Percentiles rank a stretch among this genome's conserved stretches.
These are phyloP conservation scores for Caenorhabditis japonica DNA, from an alignment of 2,888 invertebrate genomes.

Conservation along the genomic window DNA sequence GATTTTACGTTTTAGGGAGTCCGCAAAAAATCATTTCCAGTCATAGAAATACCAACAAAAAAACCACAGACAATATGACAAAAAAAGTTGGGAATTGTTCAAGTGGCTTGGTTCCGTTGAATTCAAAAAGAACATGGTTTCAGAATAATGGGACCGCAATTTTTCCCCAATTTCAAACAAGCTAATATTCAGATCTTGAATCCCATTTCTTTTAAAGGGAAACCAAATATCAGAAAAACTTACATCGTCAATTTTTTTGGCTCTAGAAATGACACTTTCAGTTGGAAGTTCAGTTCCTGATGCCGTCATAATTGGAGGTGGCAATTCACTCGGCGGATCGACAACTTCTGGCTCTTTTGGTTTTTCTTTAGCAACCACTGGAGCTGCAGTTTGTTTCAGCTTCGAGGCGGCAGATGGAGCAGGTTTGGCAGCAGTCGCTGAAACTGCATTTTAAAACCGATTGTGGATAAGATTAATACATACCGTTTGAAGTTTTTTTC, in stretches of 20 bases:
- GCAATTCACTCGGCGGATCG: constrained; percentile 17
- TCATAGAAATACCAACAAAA: too few species aligned
- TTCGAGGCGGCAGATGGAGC: constrained; percentile 3
- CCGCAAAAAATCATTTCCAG: too few species aligned
- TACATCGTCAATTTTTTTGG: constrained; percentile 65
- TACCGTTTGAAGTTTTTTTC: constrained; percentile 29
- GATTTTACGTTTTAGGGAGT: too few species aligned
- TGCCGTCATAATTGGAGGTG: constrained; percentile 40
- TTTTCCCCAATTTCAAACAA: too few species aligned
- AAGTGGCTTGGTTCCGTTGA: too few species aligned
- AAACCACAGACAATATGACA: too few species aligned
- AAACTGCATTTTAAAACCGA: neutral
- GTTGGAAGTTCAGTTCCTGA: constrained; percentile 43
- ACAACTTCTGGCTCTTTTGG: constrained; percentile 5
- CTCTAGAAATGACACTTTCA: constrained; percentile 53
- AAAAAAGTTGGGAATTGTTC: too few species aligned
- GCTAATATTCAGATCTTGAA: too few species aligned
- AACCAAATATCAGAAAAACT: neutral
- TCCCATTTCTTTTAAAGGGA: too few species aligned
- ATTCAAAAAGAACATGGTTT: too few species aligned
- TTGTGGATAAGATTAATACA: neutral
- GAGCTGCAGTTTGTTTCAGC: constrained; percentile 10
- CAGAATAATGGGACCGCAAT: too few species aligned
- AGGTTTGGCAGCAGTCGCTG: constrained; percentile 7
- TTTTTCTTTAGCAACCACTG: constrained; percentile 2